Percentiles rank a stretch among this genome's conserved stretches.
phyloP scores from a whole-genome alignment of 2,888 invertebrate genomes.

The Amaurobius ferox region DNA sequence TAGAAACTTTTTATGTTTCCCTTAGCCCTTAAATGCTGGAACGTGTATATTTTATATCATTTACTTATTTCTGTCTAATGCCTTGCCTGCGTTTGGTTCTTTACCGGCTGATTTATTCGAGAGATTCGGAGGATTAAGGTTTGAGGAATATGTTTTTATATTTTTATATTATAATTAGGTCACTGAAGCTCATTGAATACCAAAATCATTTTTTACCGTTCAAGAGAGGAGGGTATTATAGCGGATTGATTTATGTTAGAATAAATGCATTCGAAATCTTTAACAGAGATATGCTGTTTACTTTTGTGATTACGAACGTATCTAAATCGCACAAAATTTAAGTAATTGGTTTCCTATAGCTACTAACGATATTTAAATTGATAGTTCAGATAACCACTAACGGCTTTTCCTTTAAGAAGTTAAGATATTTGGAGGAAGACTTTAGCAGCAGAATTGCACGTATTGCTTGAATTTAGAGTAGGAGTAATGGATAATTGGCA shows the following conservation, averaged over 20 bases:
- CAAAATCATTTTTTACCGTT: neutral
- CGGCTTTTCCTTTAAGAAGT: too few species aligned
- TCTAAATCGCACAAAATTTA: neutral
- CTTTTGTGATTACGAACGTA: neutral
- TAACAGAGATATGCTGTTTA: neutral
- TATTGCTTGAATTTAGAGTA: too few species aligned
- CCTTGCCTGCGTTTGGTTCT: slow-evolving; percentile 16
- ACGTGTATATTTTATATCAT: slow-evolving; percentile 36
- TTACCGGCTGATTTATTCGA: neutral
- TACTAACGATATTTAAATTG: neutral
- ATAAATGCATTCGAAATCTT: neutral
- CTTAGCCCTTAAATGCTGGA: slow-evolving; percentile 26
- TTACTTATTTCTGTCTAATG: slow-evolving; percentile 52
- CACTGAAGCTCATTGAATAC: neutral
- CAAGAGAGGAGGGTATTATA: neutral
- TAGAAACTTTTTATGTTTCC: slow-evolving; percentile 42
- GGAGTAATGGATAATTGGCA: too few species aligned
- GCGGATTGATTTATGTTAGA: neutral
- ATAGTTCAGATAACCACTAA: too few species aligned
- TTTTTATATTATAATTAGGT: neutral
- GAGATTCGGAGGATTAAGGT: neutral
- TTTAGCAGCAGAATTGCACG: too few species aligned
- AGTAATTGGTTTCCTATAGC: neutral
- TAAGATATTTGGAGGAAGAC: too few species aligned
- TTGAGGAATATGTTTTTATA: neutral